Conservation (phyloP, 2,797 vertebrate genomes). For the Macropus fuliginosus region DNA sequence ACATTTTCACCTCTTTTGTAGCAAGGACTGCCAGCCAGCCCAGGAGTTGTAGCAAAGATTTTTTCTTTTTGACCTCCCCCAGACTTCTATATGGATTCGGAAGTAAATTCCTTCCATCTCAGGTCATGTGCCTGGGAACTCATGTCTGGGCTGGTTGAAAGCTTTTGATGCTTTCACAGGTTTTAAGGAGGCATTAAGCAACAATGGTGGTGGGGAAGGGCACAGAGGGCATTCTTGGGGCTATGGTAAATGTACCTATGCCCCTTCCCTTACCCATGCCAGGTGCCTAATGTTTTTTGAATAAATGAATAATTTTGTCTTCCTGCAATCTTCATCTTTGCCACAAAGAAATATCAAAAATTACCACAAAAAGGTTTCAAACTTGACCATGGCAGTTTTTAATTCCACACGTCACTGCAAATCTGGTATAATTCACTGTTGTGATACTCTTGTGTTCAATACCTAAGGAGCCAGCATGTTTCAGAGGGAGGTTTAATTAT, state of each 20-base stretch:
- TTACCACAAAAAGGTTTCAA: not conserved
- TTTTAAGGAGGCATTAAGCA: not conserved
- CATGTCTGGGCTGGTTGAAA: not conserved
- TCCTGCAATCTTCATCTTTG: not conserved
- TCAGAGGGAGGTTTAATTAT: slow-evolving; percentile 24
- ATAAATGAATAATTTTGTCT: not conserved
- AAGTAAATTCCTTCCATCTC: not conserved
- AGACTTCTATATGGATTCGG: not conserved
- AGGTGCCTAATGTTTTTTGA: not conserved
- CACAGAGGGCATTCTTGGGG: not conserved
- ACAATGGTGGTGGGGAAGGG: not conserved
- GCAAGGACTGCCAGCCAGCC: not conserved
- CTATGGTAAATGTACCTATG: not conserved
- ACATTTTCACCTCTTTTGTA: not conserved
- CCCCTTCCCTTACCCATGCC: not conserved
- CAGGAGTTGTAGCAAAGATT: not conserved
- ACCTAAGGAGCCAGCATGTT: not conserved
- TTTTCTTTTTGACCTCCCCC: not conserved
- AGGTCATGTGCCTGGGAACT: not conserved
- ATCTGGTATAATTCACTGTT: slow-evolving; percentile 14
- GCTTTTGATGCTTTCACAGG: not conserved
- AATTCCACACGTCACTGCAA: not conserved
- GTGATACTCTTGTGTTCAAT: not conserved
- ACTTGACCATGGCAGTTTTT: not conserved
- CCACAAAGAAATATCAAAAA: not conserved